Percentiles rank a stretch among this genome's conserved stretches.
These are phyloP conservation scores for Asarcornis scutulata DNA, from an alignment of 2,113 vertebrate species.

Conservation along the genomic window DNA sequence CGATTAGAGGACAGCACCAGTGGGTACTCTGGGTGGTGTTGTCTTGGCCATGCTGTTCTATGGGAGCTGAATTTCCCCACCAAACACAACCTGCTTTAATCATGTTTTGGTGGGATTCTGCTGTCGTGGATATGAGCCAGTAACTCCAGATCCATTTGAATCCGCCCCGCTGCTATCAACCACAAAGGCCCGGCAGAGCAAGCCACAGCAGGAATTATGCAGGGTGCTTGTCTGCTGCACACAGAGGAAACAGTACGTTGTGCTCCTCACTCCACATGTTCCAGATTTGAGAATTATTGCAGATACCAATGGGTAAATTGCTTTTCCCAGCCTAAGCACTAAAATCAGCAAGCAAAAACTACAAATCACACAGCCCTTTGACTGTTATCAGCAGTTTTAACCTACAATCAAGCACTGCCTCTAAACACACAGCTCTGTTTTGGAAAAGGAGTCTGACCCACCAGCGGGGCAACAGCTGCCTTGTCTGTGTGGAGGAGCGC, in stretches of 20 bases:
- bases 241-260: too few relatives aligned
- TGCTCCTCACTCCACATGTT: too few relatives aligned
- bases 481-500: too few relatives aligned
- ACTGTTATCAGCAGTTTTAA: background rate
- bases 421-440: background rate
- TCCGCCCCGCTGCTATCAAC: background rate
- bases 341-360: background rate
- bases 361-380: background rate
- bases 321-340: background rate
- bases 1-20: background rate
- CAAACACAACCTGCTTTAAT: accelerated
- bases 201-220: background rate
- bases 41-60: background rate
- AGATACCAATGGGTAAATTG: background rate
- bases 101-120: background rate
- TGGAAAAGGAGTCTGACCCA: background rate
- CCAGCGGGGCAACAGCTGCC: background rate
- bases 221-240: too few relatives aligned
- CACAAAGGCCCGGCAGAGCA: background rate
- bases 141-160: background rate
- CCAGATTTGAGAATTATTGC: background rate
- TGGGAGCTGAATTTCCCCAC: background rate
- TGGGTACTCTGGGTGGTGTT: background rate
- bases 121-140: background rate
- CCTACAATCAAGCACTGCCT: background rate